Evolutionary conservation across 1,140 invertebrate genomes (phyloP).

Genomic region (Lepidurus arcticus): DNA sequence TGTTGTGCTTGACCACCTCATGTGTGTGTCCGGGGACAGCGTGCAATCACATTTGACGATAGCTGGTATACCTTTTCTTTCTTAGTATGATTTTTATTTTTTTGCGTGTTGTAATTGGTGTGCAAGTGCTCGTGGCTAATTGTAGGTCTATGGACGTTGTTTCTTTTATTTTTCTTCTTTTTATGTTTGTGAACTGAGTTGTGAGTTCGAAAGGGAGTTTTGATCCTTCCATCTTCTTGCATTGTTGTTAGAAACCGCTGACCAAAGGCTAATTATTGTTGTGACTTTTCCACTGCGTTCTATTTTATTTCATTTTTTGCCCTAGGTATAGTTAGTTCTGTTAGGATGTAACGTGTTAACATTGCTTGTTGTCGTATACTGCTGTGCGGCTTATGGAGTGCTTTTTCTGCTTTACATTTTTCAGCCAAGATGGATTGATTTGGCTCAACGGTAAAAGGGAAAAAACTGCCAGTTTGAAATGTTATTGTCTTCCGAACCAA

Average conservation of each 20-base stretch:
- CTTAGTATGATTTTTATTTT: neutral
- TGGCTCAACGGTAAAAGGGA: too few species aligned
- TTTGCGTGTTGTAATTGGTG: neutral
- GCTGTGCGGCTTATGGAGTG: too few species aligned
- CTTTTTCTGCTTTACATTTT: too few species aligned
- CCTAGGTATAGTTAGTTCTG: neutral
- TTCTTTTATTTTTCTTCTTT: neutral
- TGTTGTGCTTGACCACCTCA: conserved; percentile 8
- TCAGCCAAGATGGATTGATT: too few species aligned
- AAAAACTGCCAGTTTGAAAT: too few species aligned
- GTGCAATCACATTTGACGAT: conserved; percentile 2
- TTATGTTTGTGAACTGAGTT: neutral
- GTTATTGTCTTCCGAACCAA: too few species aligned
- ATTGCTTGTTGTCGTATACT: too few species aligned
- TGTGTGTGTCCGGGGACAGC: neutral
- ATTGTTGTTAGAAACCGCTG: conserved; percentile 10
- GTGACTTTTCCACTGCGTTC: neutral
- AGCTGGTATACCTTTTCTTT: neutral
- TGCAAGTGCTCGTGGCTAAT: neutral
- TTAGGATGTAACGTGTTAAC: too few species aligned
- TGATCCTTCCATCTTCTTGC: neutral
- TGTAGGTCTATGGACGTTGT: neutral
- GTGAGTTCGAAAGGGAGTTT: neutral
- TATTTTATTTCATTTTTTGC: neutral
- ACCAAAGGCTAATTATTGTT: conserved; percentile 22